phyloP scores from a whole-genome alignment of 2,888 invertebrate species.

The Cotesia congregata region DNA sequence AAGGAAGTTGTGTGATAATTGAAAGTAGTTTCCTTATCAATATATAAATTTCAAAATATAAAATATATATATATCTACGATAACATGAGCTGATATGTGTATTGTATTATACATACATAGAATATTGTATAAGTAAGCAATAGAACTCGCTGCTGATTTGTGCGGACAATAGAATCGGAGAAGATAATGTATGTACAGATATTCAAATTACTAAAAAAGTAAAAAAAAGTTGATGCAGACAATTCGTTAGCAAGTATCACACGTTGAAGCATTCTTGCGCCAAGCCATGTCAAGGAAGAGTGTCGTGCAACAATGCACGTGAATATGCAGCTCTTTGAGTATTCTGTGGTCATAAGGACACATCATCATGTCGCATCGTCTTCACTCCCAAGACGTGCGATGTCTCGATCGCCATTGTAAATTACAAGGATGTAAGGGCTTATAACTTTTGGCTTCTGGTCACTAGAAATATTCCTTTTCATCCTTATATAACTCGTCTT shows the following conservation, averaged over 20 bases:
- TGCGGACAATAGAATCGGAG: slow-evolving; percentile 43
- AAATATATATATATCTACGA: too few relatives aligned
- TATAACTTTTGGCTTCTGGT: slow-evolving; percentile 3
- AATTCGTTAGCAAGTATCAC: slow-evolving; percentile 33
- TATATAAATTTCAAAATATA: not conserved
- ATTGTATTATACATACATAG: too few relatives aligned
- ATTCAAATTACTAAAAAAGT: not conserved
- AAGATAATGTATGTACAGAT: slow-evolving; percentile 33
- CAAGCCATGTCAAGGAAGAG: not conserved
- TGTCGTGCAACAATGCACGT: slow-evolving; percentile 56
- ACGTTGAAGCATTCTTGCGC: slow-evolving; percentile 34
- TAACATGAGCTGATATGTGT: too few relatives aligned
- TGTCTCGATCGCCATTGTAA: not conserved
- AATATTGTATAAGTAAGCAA: too few relatives aligned
- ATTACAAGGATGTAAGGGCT: slow-evolving; percentile 2
- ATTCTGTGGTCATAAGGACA: slow-evolving; percentile 48
- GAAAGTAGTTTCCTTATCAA: not conserved
- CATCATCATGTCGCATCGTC: slow-evolving; percentile 1
- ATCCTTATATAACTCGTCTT: not conserved
- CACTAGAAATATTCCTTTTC: not conserved
- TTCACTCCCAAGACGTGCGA: slow-evolving; percentile 41
- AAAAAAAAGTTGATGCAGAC: not conserved
- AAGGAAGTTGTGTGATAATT: not conserved
- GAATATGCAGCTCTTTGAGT: slow-evolving; percentile 49
- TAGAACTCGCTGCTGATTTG: too few relatives aligned